Evolutionary conservation across 2,797 vertebrate genomes (phyloP).

Genomic region (Chaetodon trifasciatus): DNA sequence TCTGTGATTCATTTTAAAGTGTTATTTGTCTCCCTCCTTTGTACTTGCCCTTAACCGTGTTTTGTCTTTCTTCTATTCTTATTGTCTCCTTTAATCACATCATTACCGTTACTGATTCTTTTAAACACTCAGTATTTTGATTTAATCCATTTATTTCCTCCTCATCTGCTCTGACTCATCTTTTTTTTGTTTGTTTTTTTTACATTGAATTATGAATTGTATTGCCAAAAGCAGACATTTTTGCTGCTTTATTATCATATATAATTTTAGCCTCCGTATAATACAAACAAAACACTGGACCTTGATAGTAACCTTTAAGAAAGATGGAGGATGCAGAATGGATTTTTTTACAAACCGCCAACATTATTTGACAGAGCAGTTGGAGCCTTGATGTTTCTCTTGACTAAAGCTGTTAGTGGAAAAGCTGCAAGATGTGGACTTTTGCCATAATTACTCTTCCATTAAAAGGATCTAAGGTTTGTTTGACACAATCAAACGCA

Average conservation of each 20-base stretch:
- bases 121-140: constrained; percentile 25
- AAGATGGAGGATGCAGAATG: background rate
- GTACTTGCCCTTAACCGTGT: background rate
- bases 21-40: constrained; percentile 42
- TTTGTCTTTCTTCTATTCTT: constrained; percentile 22
- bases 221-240: background rate
- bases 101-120: constrained; percentile 36
- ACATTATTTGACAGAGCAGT: constrained; percentile 1
- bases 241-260: constrained; percentile 1
- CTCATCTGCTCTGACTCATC: background rate
- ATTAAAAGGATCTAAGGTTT: background rate
- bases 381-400: background rate
- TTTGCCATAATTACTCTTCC: constrained; percentile 1
- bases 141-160: constrained; percentile 20
- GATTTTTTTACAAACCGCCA: background rate
- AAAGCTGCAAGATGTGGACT: background rate
- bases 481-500: background rate
- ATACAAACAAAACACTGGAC: background rate
- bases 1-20: constrained; percentile 53
- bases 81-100: constrained; percentile 49
- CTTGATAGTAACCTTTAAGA: background rate
- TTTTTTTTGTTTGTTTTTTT: background rate
- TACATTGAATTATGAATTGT: background rate
- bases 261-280: background rate
- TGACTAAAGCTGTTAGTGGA: constrained; percentile 20